Base-by-base conservation (phyloP, 2,888 invertebrate genomes). In the Hedychridium roseum region DNA sequence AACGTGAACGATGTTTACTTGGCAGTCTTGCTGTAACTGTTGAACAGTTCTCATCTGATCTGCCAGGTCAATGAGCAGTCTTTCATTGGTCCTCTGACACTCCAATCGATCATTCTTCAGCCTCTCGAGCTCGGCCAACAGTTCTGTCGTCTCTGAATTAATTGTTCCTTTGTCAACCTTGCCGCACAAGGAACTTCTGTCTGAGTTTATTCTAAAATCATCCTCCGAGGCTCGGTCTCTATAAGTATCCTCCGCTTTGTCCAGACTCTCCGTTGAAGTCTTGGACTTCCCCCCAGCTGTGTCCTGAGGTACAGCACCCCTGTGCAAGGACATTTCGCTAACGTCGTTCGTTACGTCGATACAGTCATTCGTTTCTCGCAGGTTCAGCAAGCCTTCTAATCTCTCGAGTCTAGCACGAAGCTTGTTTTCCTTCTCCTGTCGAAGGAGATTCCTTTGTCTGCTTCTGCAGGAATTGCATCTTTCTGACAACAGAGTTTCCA, bases 11-110 rank as follows among this genome's bases (percentile, higher is more conserved):
- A 6, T 16, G 44, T 54, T 50, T 46, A 77, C 77, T 57, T 75
- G 57, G 27, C 57, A 66, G 53, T 74, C 65, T 26, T 58, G 61
- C 3, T 44, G 64, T 31, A 77, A 50, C 11, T 67, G 64, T 5
- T 64, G 56, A 3, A 70, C 57, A 17, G 61, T 32, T 26, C 48
- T 50, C 39, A 59, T 70, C 45, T 74, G 69, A 12, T 54, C 61
- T 23, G 64, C 64, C 50, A 76, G 47, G 30, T 70, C 66, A 5
- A 43, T 46, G 21, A 41, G 47, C 36, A 76, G 61, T 50, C 59
- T 67, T 23, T 61, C 45, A 36, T 72, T 76, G 2, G 55, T 45
- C 26, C 39, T 45, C 21, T 51, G 64, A 21, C 56, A 60, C 34
- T 70, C 64, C 2, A 39, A 37, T 37, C 60, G 59, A 21, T 70